phyloP scores from a whole-genome alignment of 2,113 vertebrate species.

The Crypturellus undulatus region DNA sequence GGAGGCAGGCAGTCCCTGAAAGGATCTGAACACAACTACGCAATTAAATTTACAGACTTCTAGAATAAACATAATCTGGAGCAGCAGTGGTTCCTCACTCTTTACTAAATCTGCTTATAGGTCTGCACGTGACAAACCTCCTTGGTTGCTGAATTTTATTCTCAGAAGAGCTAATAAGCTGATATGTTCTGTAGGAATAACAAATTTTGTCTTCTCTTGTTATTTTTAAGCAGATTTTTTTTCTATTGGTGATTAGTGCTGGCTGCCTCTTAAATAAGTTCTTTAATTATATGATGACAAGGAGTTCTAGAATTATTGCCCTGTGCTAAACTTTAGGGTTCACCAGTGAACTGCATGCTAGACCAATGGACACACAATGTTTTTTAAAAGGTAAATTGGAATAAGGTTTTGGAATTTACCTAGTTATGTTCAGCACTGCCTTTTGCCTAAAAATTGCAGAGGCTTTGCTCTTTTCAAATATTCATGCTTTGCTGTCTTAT shows the following conservation, averaged over 20 bases:
- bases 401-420: slow-evolving; percentile 36
- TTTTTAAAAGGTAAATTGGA: slow-evolving; percentile 52
- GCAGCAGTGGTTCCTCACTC: not conserved
- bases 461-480: slow-evolving; percentile 30
- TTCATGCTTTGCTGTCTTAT: not conserved
- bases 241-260: not conserved
- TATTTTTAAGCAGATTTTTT: not conserved
- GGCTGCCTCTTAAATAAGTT: not conserved
- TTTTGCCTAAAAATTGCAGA: slow-evolving; percentile 9
- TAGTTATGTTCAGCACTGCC: not conserved
- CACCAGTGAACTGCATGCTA: slow-evolving; percentile 5
- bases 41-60: not conserved
- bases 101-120: not conserved
- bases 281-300: not conserved
- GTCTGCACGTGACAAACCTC: not conserved
- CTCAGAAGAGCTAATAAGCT: not conserved
- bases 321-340: slow-evolving; percentile 42
- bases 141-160: not conserved
- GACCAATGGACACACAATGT: not conserved
- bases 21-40: not conserved
- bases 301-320: slow-evolving; percentile 9
- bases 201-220: not conserved
- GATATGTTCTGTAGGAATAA: not conserved
- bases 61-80: not conserved
- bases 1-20: not conserved